These are phyloP conservation scores for Sphaerophoria taeniata DNA, from an alignment of 2,888 invertebrate species.

Conservation along the genomic window DNA sequence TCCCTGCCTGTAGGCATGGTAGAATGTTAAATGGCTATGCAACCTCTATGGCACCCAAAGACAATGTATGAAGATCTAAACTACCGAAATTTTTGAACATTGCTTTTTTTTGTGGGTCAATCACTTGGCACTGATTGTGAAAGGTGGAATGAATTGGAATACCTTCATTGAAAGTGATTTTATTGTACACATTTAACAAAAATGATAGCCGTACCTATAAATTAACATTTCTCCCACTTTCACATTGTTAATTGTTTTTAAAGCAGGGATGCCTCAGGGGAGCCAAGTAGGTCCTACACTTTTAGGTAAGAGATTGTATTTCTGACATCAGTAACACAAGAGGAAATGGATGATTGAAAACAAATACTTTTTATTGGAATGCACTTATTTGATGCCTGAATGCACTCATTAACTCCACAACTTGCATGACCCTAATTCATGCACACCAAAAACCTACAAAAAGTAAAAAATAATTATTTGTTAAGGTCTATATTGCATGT, in stretches of 20 bases:
- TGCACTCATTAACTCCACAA: no score
- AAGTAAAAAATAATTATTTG: not conserved
- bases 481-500: constrained; percentile 9
- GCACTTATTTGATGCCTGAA: no score
- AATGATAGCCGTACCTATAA: not conserved
- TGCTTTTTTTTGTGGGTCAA: constrained; percentile 20
- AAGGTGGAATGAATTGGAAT: constrained; percentile 15
- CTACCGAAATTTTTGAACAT: constrained; percentile 3
- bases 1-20: not conserved
- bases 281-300: no score
- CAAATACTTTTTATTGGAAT: no score
- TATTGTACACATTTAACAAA: not conserved
- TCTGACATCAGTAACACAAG: no score
- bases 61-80: not conserved
- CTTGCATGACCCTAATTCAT: no score
- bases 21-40: not conserved
- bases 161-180: constrained; percentile 14
- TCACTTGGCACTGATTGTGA: constrained; percentile 10
- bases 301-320: no score
- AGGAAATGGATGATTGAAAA: no score
- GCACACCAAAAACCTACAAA: no score
- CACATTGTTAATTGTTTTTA: not conserved
- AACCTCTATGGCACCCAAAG: not conserved
- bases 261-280: no score
- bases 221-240: no score